phyloP scores from a whole-genome alignment of 2,888 invertebrate species.

The Marasmarcha lunaedactyla region DNA sequence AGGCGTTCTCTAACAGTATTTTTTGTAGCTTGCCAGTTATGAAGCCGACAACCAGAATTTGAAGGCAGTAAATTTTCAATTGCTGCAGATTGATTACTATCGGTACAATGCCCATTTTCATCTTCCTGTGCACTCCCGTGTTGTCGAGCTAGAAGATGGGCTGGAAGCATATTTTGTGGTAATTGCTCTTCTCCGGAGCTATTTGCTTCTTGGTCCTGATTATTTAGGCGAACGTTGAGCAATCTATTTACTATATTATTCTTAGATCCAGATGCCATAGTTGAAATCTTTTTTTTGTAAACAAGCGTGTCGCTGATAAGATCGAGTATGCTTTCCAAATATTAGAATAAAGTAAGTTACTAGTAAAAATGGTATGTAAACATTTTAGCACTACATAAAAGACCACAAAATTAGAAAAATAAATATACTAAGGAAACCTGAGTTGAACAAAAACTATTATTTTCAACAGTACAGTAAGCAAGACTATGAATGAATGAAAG shows the following conservation, averaged over 20 bases:
- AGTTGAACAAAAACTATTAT: no score
- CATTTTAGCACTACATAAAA: no score
- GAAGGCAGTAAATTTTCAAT: constrained; percentile 51
- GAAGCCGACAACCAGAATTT: constrained; percentile 54
- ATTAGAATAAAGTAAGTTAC: no score
- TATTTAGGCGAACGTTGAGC: constrained; percentile 40
- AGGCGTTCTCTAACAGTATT: constrained; percentile 81
- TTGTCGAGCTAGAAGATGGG: constrained; percentile 28
- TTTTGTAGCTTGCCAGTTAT: constrained; percentile 82
- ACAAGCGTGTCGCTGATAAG: no score
- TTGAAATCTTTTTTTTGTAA: background rate
- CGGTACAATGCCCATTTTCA: constrained; percentile 27
- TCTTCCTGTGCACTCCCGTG: constrained; percentile 37
- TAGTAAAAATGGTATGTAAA: no score
- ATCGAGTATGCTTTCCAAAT: no score
- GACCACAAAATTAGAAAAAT: no score
- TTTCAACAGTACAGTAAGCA: no score
- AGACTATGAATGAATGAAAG: no score
- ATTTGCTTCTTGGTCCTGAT: constrained; percentile 44
- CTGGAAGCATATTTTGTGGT: constrained; percentile 66
- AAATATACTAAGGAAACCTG: no score
- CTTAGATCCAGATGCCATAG: constrained; percentile 55
- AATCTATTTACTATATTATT: constrained; percentile 54
- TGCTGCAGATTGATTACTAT: constrained; percentile 19
- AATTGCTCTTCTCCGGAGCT: constrained; percentile 44